Base-by-base conservation (phyloP, 2,797 vertebrate species). In the Ataeniobius toweri region DNA sequence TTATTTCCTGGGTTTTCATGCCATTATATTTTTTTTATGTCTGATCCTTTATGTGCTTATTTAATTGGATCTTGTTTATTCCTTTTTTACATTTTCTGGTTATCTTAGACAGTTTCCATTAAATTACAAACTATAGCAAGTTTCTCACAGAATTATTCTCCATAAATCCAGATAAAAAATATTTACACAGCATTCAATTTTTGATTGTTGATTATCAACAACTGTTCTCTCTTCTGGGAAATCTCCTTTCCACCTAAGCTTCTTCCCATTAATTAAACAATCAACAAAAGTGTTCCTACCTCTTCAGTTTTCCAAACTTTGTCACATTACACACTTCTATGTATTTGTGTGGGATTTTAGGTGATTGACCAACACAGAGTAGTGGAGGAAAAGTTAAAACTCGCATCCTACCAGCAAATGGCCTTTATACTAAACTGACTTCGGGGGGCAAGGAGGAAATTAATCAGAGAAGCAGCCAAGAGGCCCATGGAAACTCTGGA, bases 11-110 rank as follows among this genome's bases (percentile, higher is more conserved):
- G 74, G 80, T 86, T 88, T 83, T 89, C 86, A 75, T 89, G 87
- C 80, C 80, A 84, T 76, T 89, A 88, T 78, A 56, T 79, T 88
- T 89, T 86, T 86, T 88, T 84, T 89, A 91, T 90, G 85, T 94
- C 89, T 91, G 91, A 87, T 89, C 84, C 88, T 91, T 93, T 85
- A 91, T 86, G 85, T 83, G 85, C 83, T 70, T 20, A 74, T 91
- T 76, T 5, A 73, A 69, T 83, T 79, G 79, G 26, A 31, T 77
- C 41, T 69, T 83, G 80, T 78, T 16, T 71, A 58, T 50, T 41
- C 44, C 73, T 28, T 59, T 74, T 78, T 36, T 0, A 61, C 83
- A 72, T 63, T 56, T n/a, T 73, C 73, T 82, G 85, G 48, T 6
- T 28, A 28, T 70, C 22, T 22, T 5, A 67, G 3, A 12, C 36